phyloP scores from a whole-genome alignment of 2,888 invertebrate genomes.

The Lottia gigantea region DNA sequence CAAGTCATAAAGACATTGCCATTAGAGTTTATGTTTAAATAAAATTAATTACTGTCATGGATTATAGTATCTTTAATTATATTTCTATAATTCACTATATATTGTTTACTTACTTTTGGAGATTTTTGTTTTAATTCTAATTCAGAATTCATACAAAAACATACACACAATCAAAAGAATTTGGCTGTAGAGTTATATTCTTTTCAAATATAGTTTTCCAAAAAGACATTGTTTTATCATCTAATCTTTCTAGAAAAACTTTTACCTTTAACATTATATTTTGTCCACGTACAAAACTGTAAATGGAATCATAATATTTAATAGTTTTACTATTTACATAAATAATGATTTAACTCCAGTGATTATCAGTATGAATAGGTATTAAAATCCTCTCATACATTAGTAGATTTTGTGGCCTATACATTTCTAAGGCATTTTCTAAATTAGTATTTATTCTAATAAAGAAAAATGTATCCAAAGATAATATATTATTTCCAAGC shows the following conservation, averaged over 20 bases:
- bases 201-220: neutral
- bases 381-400: neutral
- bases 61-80: too few relatives aligned
- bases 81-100: neutral
- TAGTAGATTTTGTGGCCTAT: neutral
- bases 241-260: too few relatives aligned
- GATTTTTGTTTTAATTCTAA: neutral
- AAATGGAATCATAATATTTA: neutral
- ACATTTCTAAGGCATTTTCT: too few relatives aligned
- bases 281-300: neutral
- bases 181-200: neutral
- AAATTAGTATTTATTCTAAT: too few relatives aligned
- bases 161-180: neutral
- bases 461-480: neutral
- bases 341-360: neutral
- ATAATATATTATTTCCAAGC: neutral
- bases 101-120: neutral
- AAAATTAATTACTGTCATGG: too few relatives aligned
- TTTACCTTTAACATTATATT: neutral
- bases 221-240: too few relatives aligned
- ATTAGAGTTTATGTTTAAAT: too few relatives aligned
- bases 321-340: too few relatives aligned
- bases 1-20: too few relatives aligned
- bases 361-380: too few relatives aligned
- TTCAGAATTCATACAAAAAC: neutral